These are phyloP conservation scores for Sussaba pulchella DNA, from an alignment of 2,888 invertebrate genomes.

Conservation along the genomic window DNA sequence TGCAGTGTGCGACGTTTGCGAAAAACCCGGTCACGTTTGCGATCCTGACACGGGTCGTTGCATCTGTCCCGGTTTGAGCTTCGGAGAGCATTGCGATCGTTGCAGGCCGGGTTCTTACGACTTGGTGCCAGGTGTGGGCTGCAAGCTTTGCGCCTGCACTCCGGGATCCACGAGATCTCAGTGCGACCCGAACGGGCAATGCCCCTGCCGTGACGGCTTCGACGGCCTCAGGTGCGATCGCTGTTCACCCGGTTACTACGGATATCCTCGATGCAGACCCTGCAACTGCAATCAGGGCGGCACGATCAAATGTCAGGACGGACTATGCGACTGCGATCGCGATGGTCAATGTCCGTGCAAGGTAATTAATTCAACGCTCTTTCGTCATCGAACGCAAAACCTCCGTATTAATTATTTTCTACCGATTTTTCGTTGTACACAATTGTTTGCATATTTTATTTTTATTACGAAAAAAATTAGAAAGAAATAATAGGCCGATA, in stretches of 20 bases:
- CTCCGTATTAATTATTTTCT: no score
- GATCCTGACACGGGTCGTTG: constrained; percentile 94
- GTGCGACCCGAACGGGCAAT: constrained; percentile 90
- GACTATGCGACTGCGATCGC: constrained; percentile 89
- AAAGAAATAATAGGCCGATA: no score
- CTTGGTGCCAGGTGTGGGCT: constrained; percentile 91
- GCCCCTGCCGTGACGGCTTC: constrained; percentile 91
- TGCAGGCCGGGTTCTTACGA: constrained; percentile 94
- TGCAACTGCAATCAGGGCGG: constrained; percentile 94
- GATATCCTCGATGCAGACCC: constrained; percentile 93
- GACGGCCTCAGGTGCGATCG: constrained; percentile 91
- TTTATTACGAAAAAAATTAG: background rate
- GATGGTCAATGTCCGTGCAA: constrained; percentile 97
- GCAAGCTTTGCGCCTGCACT: constrained; percentile 92
- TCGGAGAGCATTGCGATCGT: constrained; percentile 92
- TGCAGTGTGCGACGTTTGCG: constrained; percentile 91
- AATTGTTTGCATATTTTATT: background rate
- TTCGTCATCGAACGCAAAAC: no score
- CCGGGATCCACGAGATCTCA: constrained; percentile 89
- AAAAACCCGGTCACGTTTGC: constrained; percentile 94
- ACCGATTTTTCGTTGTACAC: no score
- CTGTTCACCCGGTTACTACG: constrained; percentile 95
- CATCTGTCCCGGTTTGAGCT: constrained; percentile 94
- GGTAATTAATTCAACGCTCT: constrained; percentile 85
- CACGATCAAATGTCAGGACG: constrained; percentile 86